These are phyloP conservation scores for Rhincodon typus DNA, from an alignment of 2,797 vertebrate genomes.

Conservation along the genomic window DNA sequence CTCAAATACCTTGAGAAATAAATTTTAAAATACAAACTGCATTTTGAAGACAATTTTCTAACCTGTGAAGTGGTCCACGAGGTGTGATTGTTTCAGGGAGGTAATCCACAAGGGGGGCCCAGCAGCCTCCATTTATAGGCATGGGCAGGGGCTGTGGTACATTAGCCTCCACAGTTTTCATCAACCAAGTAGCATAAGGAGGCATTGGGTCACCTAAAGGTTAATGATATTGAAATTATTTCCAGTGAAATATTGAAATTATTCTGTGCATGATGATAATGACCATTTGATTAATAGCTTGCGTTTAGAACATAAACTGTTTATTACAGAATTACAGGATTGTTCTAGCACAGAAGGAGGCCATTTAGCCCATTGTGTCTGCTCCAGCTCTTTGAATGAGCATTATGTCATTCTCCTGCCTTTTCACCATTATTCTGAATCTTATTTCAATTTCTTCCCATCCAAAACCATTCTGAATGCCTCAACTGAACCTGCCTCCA, in stretches of 20 bases:
- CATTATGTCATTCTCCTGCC: no score
- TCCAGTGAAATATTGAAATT: neutral
- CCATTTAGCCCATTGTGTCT: no score
- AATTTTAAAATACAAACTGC: neutral
- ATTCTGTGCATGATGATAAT: neutral
- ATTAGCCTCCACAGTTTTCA: conserved; percentile 85
- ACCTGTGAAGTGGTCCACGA: conserved; percentile 90
- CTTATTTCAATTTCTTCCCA: no score
- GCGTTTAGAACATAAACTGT: neutral
- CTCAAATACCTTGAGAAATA: neutral
- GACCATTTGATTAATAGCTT: neutral
- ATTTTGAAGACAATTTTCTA: conserved; percentile 39
- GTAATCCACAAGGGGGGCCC: conserved; percentile 96
- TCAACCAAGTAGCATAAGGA: conserved; percentile 87
- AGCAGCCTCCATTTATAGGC: conserved; percentile 93
- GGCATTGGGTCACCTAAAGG: conserved; percentile 80
- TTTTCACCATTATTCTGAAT: no score
- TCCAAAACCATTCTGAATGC: no score
- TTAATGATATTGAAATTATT: conserved; percentile 10
- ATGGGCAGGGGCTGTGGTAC: conserved; percentile 88
- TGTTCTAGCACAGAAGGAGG: no score
- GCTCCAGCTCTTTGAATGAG: no score
- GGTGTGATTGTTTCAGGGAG: conserved; percentile 95
- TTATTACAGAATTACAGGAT: no score
- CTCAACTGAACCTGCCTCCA: no score